Evolutionary conservation across 2,888 invertebrate species (phyloP), one percentile per base, ranked within the genome.

Genomic region (Spodoptera picta): DNA sequence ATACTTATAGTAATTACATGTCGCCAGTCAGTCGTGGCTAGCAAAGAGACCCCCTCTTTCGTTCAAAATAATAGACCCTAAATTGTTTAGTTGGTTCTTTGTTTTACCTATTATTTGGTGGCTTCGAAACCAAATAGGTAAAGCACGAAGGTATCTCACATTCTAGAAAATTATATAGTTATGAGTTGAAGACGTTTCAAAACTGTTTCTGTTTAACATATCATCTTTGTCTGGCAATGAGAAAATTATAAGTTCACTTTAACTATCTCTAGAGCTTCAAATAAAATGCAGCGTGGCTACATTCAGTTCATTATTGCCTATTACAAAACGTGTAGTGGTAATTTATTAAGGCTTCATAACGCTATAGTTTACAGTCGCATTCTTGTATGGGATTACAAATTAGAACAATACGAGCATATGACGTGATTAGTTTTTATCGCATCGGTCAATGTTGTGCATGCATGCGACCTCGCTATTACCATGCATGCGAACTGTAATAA

Each of bases 391-490:
- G 14, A 47, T 44, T 53, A 56, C 27, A 55, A 10, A 55, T 44
- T 65, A 45, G 49, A 24, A 51, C 55, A 59, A 72, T 59, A 51
- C 69, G 81, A 74, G 65, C 62, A 62, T 27, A 69, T 67, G 60
- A 57, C 59, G 69, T 65, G 63, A 60, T 71, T 65, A 60, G 65
- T 77, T 79, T 75, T 74, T 75, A 76, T 74, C 71, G 73, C 57
- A 63, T 61, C 51, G 69, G 51, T 74, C 67, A 64, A 70, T 80
- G 68, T 62, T 69, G 66, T 75, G 79, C 73, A 75, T 77, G 64
- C 69, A 80, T 70, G 77, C 61, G 75, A 75, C 80, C 79, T 82
- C 72, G 68, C 60, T 58, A 57, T 70, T 75, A 73, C 75, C 73
- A 70, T 77, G 79, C 78, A 79, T 73, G 77, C 73, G 58, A 73